Evolutionary conservation across 2,888 invertebrate species (phyloP), one percentile per base, ranked within the genome.

Genomic region (Thalpophila matura): DNA sequence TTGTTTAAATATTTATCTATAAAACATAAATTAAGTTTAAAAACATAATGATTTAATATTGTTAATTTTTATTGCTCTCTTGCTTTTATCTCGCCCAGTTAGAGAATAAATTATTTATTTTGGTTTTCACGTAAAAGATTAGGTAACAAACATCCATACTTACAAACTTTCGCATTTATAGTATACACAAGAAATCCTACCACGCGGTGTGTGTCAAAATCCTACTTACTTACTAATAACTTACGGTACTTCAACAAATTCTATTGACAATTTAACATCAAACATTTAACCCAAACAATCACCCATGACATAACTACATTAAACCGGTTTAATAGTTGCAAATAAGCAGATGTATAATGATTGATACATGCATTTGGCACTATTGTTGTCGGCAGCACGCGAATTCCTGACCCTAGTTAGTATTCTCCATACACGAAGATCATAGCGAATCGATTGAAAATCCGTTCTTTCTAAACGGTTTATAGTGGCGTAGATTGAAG

Each of bases 381-480:
- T 33, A 75, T 78, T 75, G 73, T 73, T 54, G 63, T 73, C 46
- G 47, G 26, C 26, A 7, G 24, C 58, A 59, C 58, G 59, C 77
- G 47, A 74, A 77, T 73, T 59, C 64, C 45, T 64, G 55, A 50
- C 38, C 20, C 65, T 60, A 7, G 26, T 77, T 78, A 58, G 49
- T 78, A 78, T 78, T 63, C 76, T 43, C 9, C 16, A 9, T 37
- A 47, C 72, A 49, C 33, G 29, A 35, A 40, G 45, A 71, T 59
- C 56, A 50, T 57, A 61, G 47, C 46, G 57, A 64, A 74, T 64
- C 43, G 47, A 59, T 45, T 57, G 27, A 9, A 35, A 49, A 54
- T 54, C 68, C 65, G 61, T 77, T 66, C 49, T 53, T 71, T 74
- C 35, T 55, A 47, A 66, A 72, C 78, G 57, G 77, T 77, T 61